A percentile compares a stretch with the other conserved stretches of the same genome.
phyloP scores from a whole-genome alignment of 2,113 vertebrate species.

The Cheirogaleus medius region DNA sequence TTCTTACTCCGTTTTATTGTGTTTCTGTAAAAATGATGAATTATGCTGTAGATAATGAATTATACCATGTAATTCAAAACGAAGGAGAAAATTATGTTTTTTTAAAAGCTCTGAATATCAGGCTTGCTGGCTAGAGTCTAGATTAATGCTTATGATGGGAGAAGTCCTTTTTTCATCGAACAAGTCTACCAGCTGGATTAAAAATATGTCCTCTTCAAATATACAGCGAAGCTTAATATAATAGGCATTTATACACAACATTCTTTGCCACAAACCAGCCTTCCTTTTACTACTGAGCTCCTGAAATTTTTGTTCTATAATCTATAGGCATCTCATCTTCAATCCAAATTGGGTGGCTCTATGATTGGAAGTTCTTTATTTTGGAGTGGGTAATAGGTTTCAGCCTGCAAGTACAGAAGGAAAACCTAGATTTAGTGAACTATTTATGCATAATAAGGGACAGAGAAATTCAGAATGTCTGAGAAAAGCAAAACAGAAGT shows the following conservation, averaged over 20 bases:
- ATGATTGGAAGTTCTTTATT: not conserved
- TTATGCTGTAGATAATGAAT: conserved; percentile 45
- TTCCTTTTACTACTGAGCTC: not conserved
- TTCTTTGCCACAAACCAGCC: not conserved
- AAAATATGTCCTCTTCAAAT: conserved; percentile 57
- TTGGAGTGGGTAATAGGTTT: not conserved
- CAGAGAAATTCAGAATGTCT: not conserved
- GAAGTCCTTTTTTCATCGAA: conserved; percentile 34
- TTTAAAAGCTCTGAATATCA: conserved; percentile 53
- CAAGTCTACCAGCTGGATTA: conserved; percentile 7
- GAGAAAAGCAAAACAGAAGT: not conserved
- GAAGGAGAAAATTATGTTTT: conserved; percentile 46
- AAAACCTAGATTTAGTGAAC: not conserved
- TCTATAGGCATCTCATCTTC: not conserved
- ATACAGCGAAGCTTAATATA: conserved; percentile 29
- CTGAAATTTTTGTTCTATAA: not conserved
- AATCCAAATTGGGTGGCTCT: not conserved
- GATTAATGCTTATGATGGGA: conserved; percentile 49
- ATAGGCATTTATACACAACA: not conserved
- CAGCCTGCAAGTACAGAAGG: not conserved
- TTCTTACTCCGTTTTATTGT: conserved; percentile 57
- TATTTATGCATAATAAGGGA: not conserved
- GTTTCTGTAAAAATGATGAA: conserved; percentile 64
- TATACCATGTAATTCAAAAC: conserved; percentile 53
- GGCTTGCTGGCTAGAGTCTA: not conserved